These are phyloP conservation scores for Fissipunctia ypsillon DNA, from an alignment of 2,888 invertebrate species.

Conservation along the genomic window DNA sequence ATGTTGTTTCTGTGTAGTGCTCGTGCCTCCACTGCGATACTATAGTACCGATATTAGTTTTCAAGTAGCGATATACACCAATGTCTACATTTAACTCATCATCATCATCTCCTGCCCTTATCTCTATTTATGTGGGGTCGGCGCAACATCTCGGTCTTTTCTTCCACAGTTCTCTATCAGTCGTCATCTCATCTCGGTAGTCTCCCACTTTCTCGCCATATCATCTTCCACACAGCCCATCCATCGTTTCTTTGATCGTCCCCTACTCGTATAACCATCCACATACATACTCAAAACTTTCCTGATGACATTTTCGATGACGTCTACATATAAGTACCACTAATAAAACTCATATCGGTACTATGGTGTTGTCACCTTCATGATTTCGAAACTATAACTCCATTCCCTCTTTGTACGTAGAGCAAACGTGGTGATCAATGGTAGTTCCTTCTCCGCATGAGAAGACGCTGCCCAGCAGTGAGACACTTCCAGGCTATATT, in stretches of 20 bases:
- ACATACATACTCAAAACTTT: background rate
- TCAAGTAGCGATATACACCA: background rate
- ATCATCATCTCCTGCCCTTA: background rate
- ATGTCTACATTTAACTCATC: background rate
- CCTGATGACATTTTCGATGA: background rate
- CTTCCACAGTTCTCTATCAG: background rate
- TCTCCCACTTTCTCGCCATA: background rate
- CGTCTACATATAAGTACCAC: background rate
- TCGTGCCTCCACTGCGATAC: constrained; percentile 26
- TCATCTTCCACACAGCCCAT: background rate
- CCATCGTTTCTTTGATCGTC: background rate
- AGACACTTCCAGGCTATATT: background rate
- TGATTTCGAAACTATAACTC: background rate
- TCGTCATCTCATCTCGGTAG: background rate
- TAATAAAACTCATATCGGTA: constrained; percentile 13
- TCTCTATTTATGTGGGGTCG: background rate
- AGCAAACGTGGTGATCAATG: background rate
- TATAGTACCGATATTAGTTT: constrained; percentile 7
- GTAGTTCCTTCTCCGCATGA: background rate
- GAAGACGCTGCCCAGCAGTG: background rate
- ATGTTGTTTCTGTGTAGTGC: constrained; percentile 46
- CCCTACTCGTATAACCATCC: background rate
- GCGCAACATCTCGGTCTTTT: background rate
- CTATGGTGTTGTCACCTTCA: background rate
- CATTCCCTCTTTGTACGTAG: background rate